Evolutionary conservation across 2,888 invertebrate genomes (phyloP), one percentile per base, ranked within the genome.

Genomic region (Polia nebulosa): DNA sequence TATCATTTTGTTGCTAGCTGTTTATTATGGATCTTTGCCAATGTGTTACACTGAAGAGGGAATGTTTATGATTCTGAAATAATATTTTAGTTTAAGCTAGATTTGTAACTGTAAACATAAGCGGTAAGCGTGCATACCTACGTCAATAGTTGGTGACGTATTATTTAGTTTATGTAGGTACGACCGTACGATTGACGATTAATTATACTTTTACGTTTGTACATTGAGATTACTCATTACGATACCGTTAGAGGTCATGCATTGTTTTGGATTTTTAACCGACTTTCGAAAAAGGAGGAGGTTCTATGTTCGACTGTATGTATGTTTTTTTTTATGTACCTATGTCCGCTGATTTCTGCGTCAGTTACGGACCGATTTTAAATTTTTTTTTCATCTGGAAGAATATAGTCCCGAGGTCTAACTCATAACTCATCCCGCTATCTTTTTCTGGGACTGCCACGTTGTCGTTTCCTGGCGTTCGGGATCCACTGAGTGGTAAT

Each of bases 1-100:
- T 58, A 74, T 58, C 17, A 55, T 75, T 65, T 65, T 47, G 55
- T 67, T 52, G 49, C 27, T 29, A 41, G 15, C 47, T 79, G 44
- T 75, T 75, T 60, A 59, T 44, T 25, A 59, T 75, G 72, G 49
- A 63, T 52, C 51, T 56, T 56, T 60, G 76, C 47, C 76, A 60
- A 53, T 57, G 9, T 47, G 47, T 56, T 52, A 80, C 60, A 53
- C 27, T 32, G 59, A 60, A 15, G 17, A 20, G 25, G 5, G 25
- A 49, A 32, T 75, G 60, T 60, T 78, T 39, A 29, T 25, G 44
- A 75, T 80, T 36, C 55, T 60, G 41, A 52, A 67, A 59, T 59
- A 56, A 56, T 60, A 66, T 66, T 73, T 39, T 74, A 59, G 39
- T 74, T 59, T 22, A 49, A 29, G 20, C 58, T 49, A 20, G 22